Evolutionary conservation across 2,888 invertebrate genomes (phyloP).

Genomic region (Linnaemya tessellans): DNA sequence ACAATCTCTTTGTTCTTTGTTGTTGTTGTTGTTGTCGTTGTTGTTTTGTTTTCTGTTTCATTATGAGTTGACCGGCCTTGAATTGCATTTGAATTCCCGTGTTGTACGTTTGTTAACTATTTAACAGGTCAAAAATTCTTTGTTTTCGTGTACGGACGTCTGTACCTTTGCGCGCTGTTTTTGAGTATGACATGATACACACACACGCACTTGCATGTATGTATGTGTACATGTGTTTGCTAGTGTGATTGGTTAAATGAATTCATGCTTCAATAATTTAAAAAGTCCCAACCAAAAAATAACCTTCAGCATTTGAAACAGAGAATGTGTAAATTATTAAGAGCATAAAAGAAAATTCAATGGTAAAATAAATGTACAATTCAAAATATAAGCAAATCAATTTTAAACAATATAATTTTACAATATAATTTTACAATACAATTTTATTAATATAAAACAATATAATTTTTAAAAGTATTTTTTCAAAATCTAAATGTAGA

Average conservation of each 20-base stretch:
- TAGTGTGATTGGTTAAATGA: slow-evolving; percentile 21
- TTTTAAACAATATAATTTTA: too few species aligned
- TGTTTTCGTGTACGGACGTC: background rate
- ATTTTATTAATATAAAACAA: too few species aligned
- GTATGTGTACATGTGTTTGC: background rate
- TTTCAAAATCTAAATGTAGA: too few species aligned
- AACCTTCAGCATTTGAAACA: slow-evolving; percentile 55
- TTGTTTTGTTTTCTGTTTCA: background rate
- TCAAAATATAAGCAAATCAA: background rate
- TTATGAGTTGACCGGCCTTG: slow-evolving; percentile 46
- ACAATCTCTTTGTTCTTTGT: background rate
- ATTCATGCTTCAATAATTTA: slow-evolving; percentile 54
- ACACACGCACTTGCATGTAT: background rate
- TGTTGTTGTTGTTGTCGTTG: background rate
- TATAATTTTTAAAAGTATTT: too few species aligned
- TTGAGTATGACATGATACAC: background rate
- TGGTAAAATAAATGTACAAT: background rate
- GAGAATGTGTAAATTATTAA: slow-evolving; percentile 11
- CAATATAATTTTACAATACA: too few species aligned
- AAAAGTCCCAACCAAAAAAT: slow-evolving; percentile 36
- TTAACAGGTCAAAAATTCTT: slow-evolving; percentile 28
- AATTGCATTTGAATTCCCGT: slow-evolving; percentile 34
- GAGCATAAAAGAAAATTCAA: background rate
- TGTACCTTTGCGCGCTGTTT: slow-evolving; percentile 22
- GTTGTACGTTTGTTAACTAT: slow-evolving; percentile 31